Evolutionary conservation across 64 coral and sea anemone species (phyloP).

Genomic region (Pachyseris speciosa): DNA sequence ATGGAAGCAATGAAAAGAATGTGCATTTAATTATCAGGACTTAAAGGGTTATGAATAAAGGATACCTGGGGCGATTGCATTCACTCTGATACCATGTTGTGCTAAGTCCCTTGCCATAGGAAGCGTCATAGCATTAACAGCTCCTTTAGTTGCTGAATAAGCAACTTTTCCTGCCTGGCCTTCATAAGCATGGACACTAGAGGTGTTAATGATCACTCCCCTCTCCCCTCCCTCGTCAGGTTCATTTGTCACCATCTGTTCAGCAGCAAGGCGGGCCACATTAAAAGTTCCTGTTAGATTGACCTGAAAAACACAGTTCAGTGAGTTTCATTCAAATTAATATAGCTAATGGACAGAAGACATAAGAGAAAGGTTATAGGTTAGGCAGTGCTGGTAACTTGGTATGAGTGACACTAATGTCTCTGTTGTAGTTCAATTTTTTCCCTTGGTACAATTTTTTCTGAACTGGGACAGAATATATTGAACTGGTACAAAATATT

Average conservation of each 20-base stretch:
- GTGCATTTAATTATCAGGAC: no score
- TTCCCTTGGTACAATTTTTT: no score
- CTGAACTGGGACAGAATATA: no score
- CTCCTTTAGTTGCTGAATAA: slow-evolving; percentile 84
- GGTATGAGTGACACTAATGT: no score
- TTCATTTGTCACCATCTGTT: slow-evolving; percentile 72
- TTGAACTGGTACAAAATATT: no score
- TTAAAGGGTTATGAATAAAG: no score
- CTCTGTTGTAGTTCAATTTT: no score
- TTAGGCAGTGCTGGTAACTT: no score
- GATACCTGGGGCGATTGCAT: slow-evolving; percentile 80
- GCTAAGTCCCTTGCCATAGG: slow-evolving; percentile 82
- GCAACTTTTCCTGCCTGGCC: slow-evolving; percentile 83
- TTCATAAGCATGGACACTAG: slow-evolving; percentile 83
- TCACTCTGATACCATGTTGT: slow-evolving; percentile 78
- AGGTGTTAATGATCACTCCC: slow-evolving; percentile 87
- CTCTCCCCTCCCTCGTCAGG: slow-evolving; percentile 76
- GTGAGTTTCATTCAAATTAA: no score
- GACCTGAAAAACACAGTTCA: slow-evolving; percentile 62
- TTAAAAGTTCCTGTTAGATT: slow-evolving; percentile 84
- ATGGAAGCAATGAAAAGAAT: no score
- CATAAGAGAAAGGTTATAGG: no score
- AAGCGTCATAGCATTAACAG: slow-evolving; percentile 81
- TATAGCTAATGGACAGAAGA: no score
- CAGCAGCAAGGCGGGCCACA: slow-evolving; percentile 79